Evolutionary conservation across 1,140 invertebrate species (phyloP).

Genomic region (Orchestia grillus): DNA sequence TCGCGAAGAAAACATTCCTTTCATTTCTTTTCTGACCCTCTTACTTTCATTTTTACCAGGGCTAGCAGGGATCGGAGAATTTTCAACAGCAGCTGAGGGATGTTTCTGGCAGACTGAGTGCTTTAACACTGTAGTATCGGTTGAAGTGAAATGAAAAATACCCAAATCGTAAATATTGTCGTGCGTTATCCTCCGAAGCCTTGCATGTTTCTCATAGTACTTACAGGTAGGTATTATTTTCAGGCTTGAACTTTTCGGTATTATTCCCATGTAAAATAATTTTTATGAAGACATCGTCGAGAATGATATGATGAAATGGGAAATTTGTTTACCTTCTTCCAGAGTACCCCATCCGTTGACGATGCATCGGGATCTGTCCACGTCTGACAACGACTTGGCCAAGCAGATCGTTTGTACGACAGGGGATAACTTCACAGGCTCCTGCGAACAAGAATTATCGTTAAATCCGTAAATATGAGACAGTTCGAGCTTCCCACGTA

Average conservation of each 20-base stretch:
- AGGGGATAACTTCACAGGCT: neutral
- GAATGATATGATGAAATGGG: neutral
- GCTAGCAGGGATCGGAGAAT: too few species aligned
- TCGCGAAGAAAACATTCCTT: too few species aligned
- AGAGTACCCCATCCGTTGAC: conserved; percentile 17
- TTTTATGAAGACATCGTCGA: neutral
- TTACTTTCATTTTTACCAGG: too few species aligned
- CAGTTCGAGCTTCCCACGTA: neutral
- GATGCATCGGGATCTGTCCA: conserved; percentile 6
- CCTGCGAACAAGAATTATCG: neutral
- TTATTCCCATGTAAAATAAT: neutral
- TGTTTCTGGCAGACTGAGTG: too few species aligned
- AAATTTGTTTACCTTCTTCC: neutral
- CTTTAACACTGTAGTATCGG: too few species aligned
- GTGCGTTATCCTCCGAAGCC: neutral
- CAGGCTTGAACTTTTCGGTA: neutral
- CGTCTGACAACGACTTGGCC: neutral
- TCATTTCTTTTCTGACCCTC: too few species aligned
- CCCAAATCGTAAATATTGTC: too few species aligned
- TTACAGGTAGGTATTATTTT: too few species aligned
- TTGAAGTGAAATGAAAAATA: too few species aligned
- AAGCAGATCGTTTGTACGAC: conserved; percentile 14
- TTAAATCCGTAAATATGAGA: neutral
- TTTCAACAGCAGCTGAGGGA: too few species aligned
- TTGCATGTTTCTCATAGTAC: neutral